These are phyloP conservation scores for Torymus aiolomorphi DNA, from an alignment of 2,888 invertebrate genomes.

Conservation along the genomic window DNA sequence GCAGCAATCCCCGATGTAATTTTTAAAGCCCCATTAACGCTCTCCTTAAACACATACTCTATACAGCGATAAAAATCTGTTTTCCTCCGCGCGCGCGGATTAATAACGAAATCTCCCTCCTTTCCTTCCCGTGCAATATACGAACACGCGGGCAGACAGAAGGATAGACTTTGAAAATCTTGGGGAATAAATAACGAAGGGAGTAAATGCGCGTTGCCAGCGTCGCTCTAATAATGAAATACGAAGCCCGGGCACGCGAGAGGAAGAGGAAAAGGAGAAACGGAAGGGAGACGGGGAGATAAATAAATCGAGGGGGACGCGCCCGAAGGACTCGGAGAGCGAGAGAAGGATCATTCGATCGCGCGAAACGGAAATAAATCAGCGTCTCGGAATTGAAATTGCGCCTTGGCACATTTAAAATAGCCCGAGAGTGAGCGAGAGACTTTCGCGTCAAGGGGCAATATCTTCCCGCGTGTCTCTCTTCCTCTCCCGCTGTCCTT, in stretches of 20 bases:
- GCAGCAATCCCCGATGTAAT: constrained; percentile 9
- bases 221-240: constrained; percentile 37
- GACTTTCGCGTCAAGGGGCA: constrained; percentile 8
- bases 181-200: constrained; percentile 47
- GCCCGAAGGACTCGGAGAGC: constrained; percentile 15
- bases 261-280: constrained; percentile 31
- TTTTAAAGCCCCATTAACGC: constrained; percentile 21
- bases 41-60: not conserved
- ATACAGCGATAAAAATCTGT: too few relatives aligned
- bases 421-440: constrained; percentile 6
- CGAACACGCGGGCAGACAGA: too few relatives aligned
- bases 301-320: constrained; percentile 17
- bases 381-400: constrained; percentile 67
- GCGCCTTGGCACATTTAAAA: constrained; percentile 58
- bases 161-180: constrained; percentile 14
- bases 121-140: not conserved
- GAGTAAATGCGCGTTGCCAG: constrained; percentile 23
- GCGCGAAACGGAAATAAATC: constrained; percentile 67
- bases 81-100: not conserved
- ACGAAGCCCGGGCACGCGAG: constrained; percentile 38
- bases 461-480: not conserved
- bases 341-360: constrained; percentile 56
- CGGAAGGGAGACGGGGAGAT: not conserved
- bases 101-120: constrained; percentile 19
- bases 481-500: too few relatives aligned